phyloP scores from a whole-genome alignment of 2,113 vertebrate species.

The Murina feae region DNA sequence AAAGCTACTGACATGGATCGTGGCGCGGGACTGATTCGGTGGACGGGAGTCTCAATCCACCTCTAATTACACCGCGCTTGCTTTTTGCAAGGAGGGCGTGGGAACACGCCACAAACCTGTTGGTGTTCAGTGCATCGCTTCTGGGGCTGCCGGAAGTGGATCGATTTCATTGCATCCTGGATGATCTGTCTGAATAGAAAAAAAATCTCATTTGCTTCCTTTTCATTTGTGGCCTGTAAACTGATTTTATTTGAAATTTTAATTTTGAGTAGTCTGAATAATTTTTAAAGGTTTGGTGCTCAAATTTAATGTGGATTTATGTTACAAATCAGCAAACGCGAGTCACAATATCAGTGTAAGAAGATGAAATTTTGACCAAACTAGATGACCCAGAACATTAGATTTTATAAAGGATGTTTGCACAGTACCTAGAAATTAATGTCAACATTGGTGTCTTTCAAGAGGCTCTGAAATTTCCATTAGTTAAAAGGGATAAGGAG shows the following conservation, averaged over 20 bases:
- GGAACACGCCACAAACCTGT: neutral
- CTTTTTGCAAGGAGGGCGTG: constrained; percentile 66
- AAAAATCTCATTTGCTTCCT: neutral
- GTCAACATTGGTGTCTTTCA: neutral
- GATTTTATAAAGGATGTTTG: neutral
- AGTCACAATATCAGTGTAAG: constrained; percentile 19
- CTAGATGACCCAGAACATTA: neutral
- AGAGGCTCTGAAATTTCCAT: neutral
- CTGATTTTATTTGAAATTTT: constrained; percentile 28
- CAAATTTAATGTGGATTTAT: neutral
- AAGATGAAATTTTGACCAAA: constrained; percentile 20
- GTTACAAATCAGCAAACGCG: neutral
- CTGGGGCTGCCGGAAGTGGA: constrained; percentile 46
- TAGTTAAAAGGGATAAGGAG: neutral
- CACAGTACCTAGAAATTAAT: neutral
- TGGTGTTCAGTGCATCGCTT: constrained; percentile 37
- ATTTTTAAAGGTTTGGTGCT: neutral
- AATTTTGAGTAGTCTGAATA: neutral
- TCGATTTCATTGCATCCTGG: constrained; percentile 48
- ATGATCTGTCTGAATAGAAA: neutral
- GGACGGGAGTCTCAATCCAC: constrained; percentile 52
- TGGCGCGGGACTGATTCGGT: constrained; percentile 11
- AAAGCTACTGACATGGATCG: constrained; percentile 65
- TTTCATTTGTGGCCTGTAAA: neutral
- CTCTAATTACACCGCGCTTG: constrained; percentile 77